Evolutionary conservation across 2,113 vertebrate species (phyloP), one percentile per base, ranked within the genome.

Genomic region (Chrysochloris asiatica): DNA sequence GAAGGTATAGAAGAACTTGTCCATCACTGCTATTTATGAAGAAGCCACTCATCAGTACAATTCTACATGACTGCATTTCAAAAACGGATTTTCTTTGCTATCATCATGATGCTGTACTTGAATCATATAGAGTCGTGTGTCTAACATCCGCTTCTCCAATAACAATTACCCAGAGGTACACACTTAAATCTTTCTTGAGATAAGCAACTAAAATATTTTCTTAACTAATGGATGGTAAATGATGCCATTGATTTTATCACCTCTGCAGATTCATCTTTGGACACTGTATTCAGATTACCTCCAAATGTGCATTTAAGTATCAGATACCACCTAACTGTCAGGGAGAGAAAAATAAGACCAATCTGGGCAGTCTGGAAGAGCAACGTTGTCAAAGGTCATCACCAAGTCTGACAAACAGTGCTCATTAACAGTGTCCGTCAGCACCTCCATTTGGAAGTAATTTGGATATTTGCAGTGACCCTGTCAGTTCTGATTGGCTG

Each of bases 361-460:
- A 82, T 90, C 80, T 92, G 79, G 52, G 59, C 88, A 72, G 88
- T 75, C 88, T 93, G 59, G 80, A 95, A 86, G 93, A 93, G 50
- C 75, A 59, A 65, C 72, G 67, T 28, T 94, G 95, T 90, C 93
- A 96, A 92, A 96, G 94, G 93, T 95, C 95, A 95, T 92, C 94
- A 85, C 56, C 54, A 82, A 69, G 89, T 87, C 85, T 93, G 92
- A 93, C 85, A 87, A 84, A 73, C 89, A 82, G 73, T 61, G 21
- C 54, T 96, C 90, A 95, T 95, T 96, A 95, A 77, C 93, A 48
- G 36, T 43, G 41, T 92, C 90, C 93, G 83, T 96, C 94, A 95
- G 63, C 92, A 94, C 88, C 47, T 95, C 96, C 93, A 96, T 96
- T 95, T 96, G 96, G 95, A 95, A 96, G 95, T 88, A 67, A 96